phyloP scores from a whole-genome alignment of 2,113 vertebrate genomes.

The Phoxinus phoxinus region DNA sequence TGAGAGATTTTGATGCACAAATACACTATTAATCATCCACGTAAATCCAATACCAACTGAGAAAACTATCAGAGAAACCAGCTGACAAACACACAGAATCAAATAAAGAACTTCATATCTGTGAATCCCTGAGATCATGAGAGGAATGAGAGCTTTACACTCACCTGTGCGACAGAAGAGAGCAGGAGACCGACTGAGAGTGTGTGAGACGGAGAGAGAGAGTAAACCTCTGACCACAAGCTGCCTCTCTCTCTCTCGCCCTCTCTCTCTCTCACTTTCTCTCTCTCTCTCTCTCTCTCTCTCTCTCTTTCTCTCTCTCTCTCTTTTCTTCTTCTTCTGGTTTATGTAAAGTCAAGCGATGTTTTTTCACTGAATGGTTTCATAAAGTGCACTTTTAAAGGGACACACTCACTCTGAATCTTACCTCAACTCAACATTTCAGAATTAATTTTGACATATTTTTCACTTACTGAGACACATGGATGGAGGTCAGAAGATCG shows the following conservation, averaged over 20 bases:
- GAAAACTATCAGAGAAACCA: not conserved
- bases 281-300: constrained; percentile 46
- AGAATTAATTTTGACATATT: not conserved
- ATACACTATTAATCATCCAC: not conserved
- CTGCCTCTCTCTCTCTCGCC: constrained; percentile 69
- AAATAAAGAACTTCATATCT: not conserved
- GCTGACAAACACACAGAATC: not conserved
- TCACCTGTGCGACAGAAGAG: constrained; percentile 67
- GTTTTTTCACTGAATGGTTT: not conserved
- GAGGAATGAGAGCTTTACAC: constrained; percentile 48
- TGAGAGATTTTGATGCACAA: not conserved
- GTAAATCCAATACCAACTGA: not conserved
- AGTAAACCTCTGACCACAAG: constrained; percentile 59
- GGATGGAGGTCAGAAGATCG: no score
- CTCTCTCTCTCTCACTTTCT: constrained; percentile 64
- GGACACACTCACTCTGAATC: not conserved
- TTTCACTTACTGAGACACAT: not conserved
- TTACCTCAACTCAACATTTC: not conserved
- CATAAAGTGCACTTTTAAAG: not conserved
- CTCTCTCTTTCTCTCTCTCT: constrained; percentile 65
- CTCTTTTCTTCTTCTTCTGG: constrained; percentile 16
- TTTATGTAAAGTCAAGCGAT: not conserved
- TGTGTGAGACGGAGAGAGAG: constrained; percentile 59
- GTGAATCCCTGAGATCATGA: not conserved
- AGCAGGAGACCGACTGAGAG: constrained; percentile 57